phyloP scores from a whole-genome alignment of 2,113 vertebrate species.

The Platycercus adscitus region DNA sequence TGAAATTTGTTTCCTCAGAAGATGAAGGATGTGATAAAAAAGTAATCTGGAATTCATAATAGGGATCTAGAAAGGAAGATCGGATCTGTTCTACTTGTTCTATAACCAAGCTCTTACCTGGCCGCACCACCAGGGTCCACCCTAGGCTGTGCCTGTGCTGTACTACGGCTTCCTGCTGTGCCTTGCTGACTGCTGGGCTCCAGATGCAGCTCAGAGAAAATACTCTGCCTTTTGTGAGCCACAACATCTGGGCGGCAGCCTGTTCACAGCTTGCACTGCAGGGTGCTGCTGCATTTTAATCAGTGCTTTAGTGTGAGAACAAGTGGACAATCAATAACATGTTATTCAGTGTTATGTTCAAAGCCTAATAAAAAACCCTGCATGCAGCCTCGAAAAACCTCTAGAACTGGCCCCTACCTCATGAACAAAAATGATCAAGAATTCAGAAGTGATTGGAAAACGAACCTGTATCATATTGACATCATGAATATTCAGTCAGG shows the following conservation, averaged over 20 bases:
- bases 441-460: neutral
- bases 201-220: neutral
- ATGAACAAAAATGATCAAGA: neutral
- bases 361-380: neutral
- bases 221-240: neutral
- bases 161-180: neutral
- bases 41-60: neutral
- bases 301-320: neutral
- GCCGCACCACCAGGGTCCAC: accelerated
- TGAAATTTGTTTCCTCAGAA: neutral
- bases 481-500: neutral
- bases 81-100: neutral
- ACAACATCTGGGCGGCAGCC: accelerated
- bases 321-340: neutral
- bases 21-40: neutral
- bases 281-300: neutral
- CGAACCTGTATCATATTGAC: accelerated
- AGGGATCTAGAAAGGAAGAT: neutral
- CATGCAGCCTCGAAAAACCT: neutral
- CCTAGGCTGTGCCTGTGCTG: neutral
- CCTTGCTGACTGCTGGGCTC: neutral
- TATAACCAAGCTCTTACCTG: neutral
- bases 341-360: neutral
- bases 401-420: neutral
- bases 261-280: neutral